A percentile compares a stretch with the other conserved stretches of the same genome.
These are phyloP conservation scores for Coilia nasus DNA, from an alignment of 2,797 vertebrate species.

Conservation along the genomic window DNA sequence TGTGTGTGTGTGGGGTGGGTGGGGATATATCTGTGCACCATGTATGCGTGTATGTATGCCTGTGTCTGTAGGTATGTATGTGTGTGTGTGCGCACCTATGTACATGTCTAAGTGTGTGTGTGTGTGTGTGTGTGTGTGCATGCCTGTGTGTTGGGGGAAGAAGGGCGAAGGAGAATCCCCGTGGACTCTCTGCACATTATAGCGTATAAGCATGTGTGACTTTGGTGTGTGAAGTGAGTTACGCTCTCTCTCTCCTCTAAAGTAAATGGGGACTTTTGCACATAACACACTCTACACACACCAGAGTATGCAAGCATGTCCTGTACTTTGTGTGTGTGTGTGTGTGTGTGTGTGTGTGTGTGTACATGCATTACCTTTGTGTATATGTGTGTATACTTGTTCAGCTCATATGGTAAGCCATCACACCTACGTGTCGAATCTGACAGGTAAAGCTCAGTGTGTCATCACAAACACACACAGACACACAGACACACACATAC, in stretches of 20 bases:
- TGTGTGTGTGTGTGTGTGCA: neutral
- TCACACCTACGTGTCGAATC: slow-evolving; percentile 17
- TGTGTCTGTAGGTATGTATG: neutral
- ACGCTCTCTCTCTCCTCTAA: neutral
- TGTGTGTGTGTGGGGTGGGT: neutral
- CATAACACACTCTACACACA: neutral
- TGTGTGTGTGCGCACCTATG: neutral
- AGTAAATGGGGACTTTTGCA: neutral
- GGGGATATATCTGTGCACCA: neutral
- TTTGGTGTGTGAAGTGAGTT: slow-evolving; percentile 1
- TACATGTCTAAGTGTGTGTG: neutral
- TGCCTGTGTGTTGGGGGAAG: neutral
- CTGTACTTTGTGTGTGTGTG: neutral
- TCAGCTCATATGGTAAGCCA: neutral
- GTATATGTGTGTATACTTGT: neutral
- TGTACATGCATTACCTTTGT: neutral
- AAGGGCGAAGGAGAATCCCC: neutral
- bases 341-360: slow-evolving; percentile 8
- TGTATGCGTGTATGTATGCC: neutral
- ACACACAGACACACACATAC: neutral
- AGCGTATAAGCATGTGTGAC: neutral
- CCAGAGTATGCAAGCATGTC: neutral
- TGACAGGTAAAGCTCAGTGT: slow-evolving; percentile 26
- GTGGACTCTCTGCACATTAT: neutral
- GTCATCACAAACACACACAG: neutral